Conservation (phyloP, 2,888 invertebrate genomes). For the Diaperis boleti region DNA sequence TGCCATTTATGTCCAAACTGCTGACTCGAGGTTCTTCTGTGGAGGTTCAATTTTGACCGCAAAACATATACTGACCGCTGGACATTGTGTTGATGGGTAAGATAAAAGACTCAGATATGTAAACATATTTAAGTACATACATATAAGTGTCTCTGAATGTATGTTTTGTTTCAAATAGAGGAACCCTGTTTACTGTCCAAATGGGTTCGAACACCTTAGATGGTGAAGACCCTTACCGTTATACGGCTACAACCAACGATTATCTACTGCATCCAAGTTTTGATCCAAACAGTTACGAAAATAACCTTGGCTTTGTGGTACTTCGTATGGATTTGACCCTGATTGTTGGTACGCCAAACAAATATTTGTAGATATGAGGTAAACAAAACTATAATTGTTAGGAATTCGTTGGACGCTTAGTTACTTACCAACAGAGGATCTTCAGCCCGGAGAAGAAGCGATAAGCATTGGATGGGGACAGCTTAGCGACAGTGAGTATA, state of each 20-base stretch:
- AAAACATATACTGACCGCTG: conserved; percentile 17
- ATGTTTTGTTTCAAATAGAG: background rate
- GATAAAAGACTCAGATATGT: too few relatives aligned
- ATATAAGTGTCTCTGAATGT: background rate
- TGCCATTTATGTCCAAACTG: conserved; percentile 13
- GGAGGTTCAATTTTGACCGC: conserved; percentile 9
- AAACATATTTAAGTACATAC: too few relatives aligned
- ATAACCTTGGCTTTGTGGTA: conserved; percentile 10
- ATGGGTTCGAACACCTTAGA: conserved; percentile 15
- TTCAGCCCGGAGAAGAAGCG: background rate
- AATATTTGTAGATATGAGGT: background rate
- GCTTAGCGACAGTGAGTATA: conserved; percentile 9
- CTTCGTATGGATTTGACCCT: conserved; percentile 7
- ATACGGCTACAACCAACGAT: conserved; percentile 9
- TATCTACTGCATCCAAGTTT: conserved; percentile 17
- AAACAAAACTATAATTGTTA: background rate
- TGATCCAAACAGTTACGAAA: conserved; percentile 2
- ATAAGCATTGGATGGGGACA: conserved; percentile 19
- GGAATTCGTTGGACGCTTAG: conserved; percentile 7
- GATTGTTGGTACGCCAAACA: conserved; percentile 27
- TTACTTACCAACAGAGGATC: conserved; percentile 14
- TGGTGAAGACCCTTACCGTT: conserved; percentile 13
- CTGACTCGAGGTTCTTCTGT: conserved; percentile 1
- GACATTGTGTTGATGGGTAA: conserved; percentile 20
- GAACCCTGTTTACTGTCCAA: conserved; percentile 10